A percentile compares a stretch with the other conserved stretches of the same genome.
Evolutionary conservation across 1,140 invertebrate species (phyloP).

Genomic region (Ostrea edulis): DNA sequence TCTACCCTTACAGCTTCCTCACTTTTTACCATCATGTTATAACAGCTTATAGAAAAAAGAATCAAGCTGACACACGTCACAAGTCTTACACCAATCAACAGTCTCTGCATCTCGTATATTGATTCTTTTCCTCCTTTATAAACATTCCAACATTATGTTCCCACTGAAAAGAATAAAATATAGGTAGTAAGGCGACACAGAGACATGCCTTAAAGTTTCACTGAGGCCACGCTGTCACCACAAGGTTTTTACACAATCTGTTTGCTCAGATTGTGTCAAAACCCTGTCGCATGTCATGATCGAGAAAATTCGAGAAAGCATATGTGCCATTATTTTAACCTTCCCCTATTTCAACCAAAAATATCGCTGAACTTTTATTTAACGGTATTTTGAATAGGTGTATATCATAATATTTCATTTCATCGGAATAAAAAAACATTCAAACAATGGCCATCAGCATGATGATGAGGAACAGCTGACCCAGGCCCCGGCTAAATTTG

Average conservation of each 20-base stretch:
- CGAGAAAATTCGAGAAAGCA: conserved; percentile 27
- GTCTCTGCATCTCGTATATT: background rate
- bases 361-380: background rate
- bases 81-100: background rate
- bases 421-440: background rate
- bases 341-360: background rate
- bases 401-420: background rate
- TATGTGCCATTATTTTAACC: background rate
- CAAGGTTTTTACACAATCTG: too few relatives aligned
- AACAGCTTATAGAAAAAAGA: conserved; percentile 11
- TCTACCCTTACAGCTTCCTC: background rate
- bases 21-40: background rate
- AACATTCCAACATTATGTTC: background rate
- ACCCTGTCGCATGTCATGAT: background rate
- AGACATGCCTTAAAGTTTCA: too few relatives aligned
- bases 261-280: background rate
- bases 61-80: conserved; percentile 6
- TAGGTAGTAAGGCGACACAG: too few relatives aligned
- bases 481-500: too few relatives aligned
- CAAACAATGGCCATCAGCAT: too few relatives aligned
- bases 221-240: too few relatives aligned
- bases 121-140: background rate
- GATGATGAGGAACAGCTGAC: background rate
- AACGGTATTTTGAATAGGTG: background rate
- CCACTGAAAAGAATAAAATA: background rate